Evolutionary conservation across 2,888 invertebrate species (phyloP).

Genomic region (Nomada ruficornis): DNA sequence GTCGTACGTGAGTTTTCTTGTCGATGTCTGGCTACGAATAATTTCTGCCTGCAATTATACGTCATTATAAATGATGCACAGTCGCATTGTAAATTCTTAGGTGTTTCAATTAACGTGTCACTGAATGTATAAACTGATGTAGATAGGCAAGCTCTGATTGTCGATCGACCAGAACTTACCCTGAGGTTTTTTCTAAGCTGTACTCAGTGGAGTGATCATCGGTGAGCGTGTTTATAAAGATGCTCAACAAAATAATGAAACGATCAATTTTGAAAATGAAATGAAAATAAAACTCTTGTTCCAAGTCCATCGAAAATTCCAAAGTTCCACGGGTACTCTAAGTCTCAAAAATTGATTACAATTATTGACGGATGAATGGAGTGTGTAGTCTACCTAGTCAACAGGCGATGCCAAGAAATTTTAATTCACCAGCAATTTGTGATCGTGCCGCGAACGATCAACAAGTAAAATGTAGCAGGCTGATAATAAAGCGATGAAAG

Average conservation of each 20-base stretch:
- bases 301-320: too few species aligned
- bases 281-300: too few species aligned
- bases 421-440: constrained; percentile 50
- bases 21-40: constrained; percentile 8
- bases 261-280: too few species aligned
- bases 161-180: not conserved
- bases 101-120: constrained; percentile 23
- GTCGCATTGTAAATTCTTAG: constrained; percentile 6
- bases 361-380: too few species aligned
- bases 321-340: too few species aligned
- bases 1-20: constrained; percentile 1
- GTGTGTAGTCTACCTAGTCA: too few species aligned
- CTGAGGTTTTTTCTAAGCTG: not conserved
- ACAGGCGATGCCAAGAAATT: constrained; percentile 24
- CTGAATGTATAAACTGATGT: constrained; percentile 15
- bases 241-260: too few species aligned
- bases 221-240: too few species aligned
- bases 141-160: not conserved
- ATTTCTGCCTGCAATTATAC: constrained; percentile 8
- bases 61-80: constrained; percentile 26
- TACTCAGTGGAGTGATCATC: too few species aligned
- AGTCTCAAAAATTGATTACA: too few species aligned
- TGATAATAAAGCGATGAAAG: constrained; percentile 78
- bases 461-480: constrained; percentile 77
- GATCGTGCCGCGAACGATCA: constrained; percentile 73